Conservation (phyloP, 1,140 invertebrate species). For the Brachionus sp. region DNA sequence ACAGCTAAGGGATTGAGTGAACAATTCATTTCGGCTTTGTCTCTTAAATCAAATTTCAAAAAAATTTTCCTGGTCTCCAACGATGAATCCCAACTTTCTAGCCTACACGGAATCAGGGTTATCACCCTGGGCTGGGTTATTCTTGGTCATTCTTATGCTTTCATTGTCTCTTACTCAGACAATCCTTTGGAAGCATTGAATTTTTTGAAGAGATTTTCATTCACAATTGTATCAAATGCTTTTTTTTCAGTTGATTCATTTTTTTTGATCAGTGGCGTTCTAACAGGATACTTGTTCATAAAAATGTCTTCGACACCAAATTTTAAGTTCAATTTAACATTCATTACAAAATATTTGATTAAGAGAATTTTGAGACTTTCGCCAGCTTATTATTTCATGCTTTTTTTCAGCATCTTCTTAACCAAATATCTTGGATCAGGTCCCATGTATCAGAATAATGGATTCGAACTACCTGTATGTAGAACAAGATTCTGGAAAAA, state of each 20-base stretch:
- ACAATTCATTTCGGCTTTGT: background rate
- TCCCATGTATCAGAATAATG: constrained; percentile 21
- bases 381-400: background rate
- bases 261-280: constrained; percentile 28
- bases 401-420: constrained; percentile 17
- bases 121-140: constrained; percentile 14
- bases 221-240: constrained; percentile 28
- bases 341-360: constrained; percentile 1
- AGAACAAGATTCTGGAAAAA: background rate
- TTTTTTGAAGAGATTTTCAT: background rate
- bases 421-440: constrained; percentile 26
- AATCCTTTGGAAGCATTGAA: constrained; percentile 13
- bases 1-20: background rate
- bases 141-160: constrained; percentile 16
- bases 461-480: background rate
- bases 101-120: background rate
- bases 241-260: constrained; percentile 41
- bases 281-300: background rate
- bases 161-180: background rate
- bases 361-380: constrained; percentile 20
- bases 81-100: background rate
- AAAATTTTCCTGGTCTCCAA: background rate
- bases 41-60: constrained; percentile 5
- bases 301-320: background rate
- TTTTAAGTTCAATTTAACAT: background rate